Conservation (phyloP, 92 coral and sea anemone genomes). For the Nematostella vectensis region DNA sequence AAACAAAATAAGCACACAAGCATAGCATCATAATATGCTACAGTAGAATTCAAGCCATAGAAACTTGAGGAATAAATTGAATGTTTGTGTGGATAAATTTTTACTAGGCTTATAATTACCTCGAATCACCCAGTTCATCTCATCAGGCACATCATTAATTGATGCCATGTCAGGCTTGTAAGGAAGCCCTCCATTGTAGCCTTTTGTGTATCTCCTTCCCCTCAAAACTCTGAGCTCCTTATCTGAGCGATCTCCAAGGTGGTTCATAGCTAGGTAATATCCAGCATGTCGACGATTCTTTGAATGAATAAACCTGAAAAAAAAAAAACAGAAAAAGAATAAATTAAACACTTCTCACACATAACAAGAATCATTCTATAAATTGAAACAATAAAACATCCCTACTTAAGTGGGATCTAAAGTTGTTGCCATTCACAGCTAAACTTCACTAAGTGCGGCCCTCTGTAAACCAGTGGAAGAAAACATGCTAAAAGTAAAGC, state of each 20-base stretch:
- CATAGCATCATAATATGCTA: no score
- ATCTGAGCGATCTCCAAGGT: conserved; percentile 70
- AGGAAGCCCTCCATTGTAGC: conserved; percentile 82
- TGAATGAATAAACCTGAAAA: conserved; percentile 71
- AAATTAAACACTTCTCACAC: no score
- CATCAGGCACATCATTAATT: conserved; percentile 67
- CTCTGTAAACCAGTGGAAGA: no score
- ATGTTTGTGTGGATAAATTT: no score
- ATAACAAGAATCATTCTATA: no score
- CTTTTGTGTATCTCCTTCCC: conserved; percentile 64
- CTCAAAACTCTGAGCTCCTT: conserved; percentile 63
- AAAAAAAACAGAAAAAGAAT: neutral
- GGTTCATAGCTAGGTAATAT: conserved; percentile 72
- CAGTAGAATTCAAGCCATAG: no score
- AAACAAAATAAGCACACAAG: no score
- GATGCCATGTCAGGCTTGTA: conserved; percentile 65
- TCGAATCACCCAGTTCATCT: conserved; percentile 61
- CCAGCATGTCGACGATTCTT: conserved; percentile 89
- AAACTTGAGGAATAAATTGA: no score
- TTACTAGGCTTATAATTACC: conserved; percentile 53
- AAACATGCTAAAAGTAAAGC: no score
- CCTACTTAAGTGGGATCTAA: neutral
- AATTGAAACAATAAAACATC: no score
- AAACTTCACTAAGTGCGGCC: no score
- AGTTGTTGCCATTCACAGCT: no score